Percentiles rank a stretch among this genome's conserved stretches.
Conservation (phyloP, 2,113 vertebrate species). For the Ctenomys sociabilis region DNA sequence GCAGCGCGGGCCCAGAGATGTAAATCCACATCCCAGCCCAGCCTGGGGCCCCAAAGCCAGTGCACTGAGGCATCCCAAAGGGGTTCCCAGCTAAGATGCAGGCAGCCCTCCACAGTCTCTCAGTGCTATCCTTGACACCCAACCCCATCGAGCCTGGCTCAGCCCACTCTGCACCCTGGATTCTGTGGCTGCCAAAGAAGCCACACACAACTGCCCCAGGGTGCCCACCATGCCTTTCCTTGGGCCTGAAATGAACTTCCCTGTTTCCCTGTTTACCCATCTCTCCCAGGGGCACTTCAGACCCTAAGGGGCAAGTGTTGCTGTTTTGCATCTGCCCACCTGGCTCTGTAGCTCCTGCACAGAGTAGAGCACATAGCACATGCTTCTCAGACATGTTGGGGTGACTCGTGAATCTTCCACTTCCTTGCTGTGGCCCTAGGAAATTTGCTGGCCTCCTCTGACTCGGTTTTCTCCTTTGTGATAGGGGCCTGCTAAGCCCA, state of each 20-base stretch:
- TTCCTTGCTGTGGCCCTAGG: neutral
- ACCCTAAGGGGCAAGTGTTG: accelerated
- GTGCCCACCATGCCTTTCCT: accelerated
- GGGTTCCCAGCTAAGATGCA: neutral
- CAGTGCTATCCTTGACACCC: accelerated
- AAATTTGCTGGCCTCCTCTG: too few relatives aligned
- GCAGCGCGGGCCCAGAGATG: too few relatives aligned
- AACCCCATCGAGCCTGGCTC: neutral
- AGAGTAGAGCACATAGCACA: accelerated
- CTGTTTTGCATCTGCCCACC: too few relatives aligned
- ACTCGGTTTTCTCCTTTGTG: neutral
- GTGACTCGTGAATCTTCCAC: accelerated
- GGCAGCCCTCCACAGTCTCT: too few relatives aligned
- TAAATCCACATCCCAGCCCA: neutral
- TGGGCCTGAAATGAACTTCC: neutral
- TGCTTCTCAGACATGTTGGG: neutral
- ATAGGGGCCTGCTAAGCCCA: too few relatives aligned
- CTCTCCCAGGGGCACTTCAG: neutral
- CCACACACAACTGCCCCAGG: neutral
- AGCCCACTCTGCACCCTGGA: too few relatives aligned
- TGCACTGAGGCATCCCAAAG: too few relatives aligned
- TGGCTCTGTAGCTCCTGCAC: too few relatives aligned
- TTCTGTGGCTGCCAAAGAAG: neutral
- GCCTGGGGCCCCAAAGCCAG: neutral
- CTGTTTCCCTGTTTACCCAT: neutral